Evolutionary conservation across 92 coral and sea anemone species (phyloP).

Genomic region (Porites evermanni): DNA sequence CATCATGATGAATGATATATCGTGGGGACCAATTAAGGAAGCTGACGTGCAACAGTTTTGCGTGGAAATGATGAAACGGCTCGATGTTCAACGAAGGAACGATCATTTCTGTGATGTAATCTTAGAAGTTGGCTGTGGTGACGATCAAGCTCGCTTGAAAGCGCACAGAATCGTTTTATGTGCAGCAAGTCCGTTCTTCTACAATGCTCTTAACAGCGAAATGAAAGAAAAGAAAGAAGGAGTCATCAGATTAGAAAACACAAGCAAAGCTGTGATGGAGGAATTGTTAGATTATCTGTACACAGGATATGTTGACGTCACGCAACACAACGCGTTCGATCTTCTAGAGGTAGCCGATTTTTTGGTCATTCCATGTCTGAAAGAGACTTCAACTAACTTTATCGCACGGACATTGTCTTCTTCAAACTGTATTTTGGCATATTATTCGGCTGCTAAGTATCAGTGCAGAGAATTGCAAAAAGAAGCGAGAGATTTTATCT

Average conservation of each 20-base stretch:
- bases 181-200: too few species aligned
- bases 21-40: too few species aligned
- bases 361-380: background rate
- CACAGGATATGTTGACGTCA: too few species aligned
- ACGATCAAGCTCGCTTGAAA: constrained; percentile 31
- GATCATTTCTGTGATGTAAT: too few species aligned
- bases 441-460: constrained; percentile 10
- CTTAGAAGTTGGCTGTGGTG: constrained; percentile 29
- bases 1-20: too few species aligned
- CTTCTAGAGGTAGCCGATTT: too few species aligned
- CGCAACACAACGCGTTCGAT: too few species aligned
- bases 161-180: constrained; percentile 58
- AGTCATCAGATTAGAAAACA: constrained; percentile 32
- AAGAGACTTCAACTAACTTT: background rate
- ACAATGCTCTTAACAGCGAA: too few species aligned
- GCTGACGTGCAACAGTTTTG: background rate
- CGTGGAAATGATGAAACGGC: too few species aligned
- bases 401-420: background rate
- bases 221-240: background rate
- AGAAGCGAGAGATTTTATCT: background rate
- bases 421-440: background rate
- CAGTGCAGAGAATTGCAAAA: background rate
- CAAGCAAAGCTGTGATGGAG: constrained; percentile 46
- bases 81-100: too few species aligned
- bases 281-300: background rate